These are phyloP conservation scores for Rynchops niger DNA, from an alignment of 2,113 vertebrate genomes.

Conservation along the genomic window DNA sequence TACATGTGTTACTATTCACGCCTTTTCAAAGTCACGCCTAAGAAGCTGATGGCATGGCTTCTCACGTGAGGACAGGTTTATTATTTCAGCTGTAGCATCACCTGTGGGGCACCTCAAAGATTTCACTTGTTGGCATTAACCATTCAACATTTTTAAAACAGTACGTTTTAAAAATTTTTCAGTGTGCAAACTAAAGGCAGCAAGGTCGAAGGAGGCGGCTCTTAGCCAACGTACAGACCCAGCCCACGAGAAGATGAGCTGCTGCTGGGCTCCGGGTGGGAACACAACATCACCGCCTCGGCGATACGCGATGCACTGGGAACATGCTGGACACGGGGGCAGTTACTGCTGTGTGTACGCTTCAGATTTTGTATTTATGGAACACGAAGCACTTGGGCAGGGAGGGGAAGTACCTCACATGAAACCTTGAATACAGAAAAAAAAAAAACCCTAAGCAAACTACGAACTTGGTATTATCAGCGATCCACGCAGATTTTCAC, in stretches of 20 bases:
- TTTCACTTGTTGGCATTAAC: neutral
- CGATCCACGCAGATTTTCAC: neutral
- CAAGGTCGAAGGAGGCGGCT: neutral
- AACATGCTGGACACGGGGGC: rapidly evolving
- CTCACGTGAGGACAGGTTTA: neutral
- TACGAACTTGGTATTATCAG: neutral
- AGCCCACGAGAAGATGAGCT: neutral
- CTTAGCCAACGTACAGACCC: neutral
- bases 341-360: neutral
- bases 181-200: neutral
- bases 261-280: neutral
- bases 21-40: neutral
- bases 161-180: neutral
- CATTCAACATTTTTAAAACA: neutral
- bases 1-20: neutral
- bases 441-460: neutral
- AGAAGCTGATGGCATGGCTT: neutral
- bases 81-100: neutral
- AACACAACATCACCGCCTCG: neutral
- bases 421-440: neutral
- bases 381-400: neutral
- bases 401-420: neutral
- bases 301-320: neutral
- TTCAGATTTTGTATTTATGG: neutral
- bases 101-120: neutral